These are phyloP conservation scores for Macrocentrus cingulum DNA, from an alignment of 1,140 invertebrate species.

Conservation along the genomic window DNA sequence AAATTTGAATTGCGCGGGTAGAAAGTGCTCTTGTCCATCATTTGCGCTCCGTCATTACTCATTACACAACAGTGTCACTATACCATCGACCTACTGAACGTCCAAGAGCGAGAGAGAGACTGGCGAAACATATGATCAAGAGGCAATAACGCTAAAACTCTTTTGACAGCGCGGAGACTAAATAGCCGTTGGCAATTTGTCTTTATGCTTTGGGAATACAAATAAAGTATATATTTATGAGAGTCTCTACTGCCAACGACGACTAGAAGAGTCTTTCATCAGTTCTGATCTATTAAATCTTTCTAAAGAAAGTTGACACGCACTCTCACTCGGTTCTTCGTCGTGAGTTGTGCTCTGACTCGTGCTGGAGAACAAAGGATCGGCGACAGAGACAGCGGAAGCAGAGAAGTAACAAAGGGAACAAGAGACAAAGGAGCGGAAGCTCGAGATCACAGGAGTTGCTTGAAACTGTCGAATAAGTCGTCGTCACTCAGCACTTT, in stretches of 20 bases:
- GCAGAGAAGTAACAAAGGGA: constrained; percentile 13
- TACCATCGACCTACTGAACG: background rate
- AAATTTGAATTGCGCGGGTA: too few species aligned
- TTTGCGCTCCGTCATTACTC: background rate
- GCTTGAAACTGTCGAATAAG: background rate
- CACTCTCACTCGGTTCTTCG: constrained; percentile 15
- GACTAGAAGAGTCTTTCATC: too few species aligned
- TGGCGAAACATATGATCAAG: constrained; percentile 2
- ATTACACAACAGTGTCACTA: constrained; percentile 5
- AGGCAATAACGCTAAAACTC: background rate
- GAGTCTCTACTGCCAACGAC: too few species aligned
- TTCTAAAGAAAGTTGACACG: constrained; percentile 7
- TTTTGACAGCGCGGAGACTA: background rate
- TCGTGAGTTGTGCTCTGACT: constrained; percentile 2
- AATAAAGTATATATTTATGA: too few species aligned
- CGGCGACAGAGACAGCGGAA: constrained; percentile 2
- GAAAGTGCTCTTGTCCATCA: too few species aligned
- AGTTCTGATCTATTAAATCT: constrained; percentile 1
- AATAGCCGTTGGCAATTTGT: constrained; percentile 12
- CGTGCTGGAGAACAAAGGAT: constrained; percentile 6
- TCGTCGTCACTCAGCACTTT: background rate
- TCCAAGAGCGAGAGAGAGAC: background rate
- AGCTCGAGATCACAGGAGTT: background rate
- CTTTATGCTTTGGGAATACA: background rate
- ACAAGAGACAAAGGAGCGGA: constrained; percentile 3